Base-by-base conservation (phyloP, 2,113 vertebrate species). In the Periophthalmodon schlosseri region DNA sequence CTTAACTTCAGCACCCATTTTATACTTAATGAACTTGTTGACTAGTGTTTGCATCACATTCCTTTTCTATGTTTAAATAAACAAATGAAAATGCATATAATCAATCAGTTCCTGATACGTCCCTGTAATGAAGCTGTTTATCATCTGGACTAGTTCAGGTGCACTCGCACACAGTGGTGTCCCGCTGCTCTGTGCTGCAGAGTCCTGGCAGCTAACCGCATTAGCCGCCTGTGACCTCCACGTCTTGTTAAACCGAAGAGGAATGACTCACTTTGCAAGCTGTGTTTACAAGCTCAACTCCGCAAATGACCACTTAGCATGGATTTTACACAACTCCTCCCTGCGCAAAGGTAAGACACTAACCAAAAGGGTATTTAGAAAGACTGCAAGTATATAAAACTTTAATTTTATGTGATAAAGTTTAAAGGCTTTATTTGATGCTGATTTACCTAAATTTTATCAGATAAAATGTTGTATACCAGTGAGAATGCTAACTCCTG, bases 231-330 rank as follows among this genome's bases (percentile, higher is more conserved):
- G 63, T 65, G 63, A 65, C 63, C 63, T 65, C 63, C 63, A 65
- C 63, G 34, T 65, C 63, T 65, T 65, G 63, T 65, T 65, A 65
- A n/a, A 65, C 34, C 63, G 34, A 65, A 65, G 63, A 65, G 63
- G 63, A 65, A 65, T 65, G 63, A 65, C 33, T 65, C 63, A 65
- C 63, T 44, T 65, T 65, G 63, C 63, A 65, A 65, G 63, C 34
- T 65, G 63, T 65, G 63, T 65, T 65, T 65, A 65, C 63, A 65
- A 65, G 63, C 20, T 65, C 34, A 18, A 36, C 63, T 65, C 63
- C 9, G 63, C 63, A 65, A 65, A 65, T 65, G 63, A 39, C 34
- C 34, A 39, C 63, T 65, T 39, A 65, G 63, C 63, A 65, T 65
- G 63, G 34, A 65, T 65, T 39, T 65, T n/a, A 65, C 34, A 65